These are phyloP conservation scores for Suricata suricatta DNA, from an alignment of 2,113 vertebrate species.

Conservation along the genomic window DNA sequence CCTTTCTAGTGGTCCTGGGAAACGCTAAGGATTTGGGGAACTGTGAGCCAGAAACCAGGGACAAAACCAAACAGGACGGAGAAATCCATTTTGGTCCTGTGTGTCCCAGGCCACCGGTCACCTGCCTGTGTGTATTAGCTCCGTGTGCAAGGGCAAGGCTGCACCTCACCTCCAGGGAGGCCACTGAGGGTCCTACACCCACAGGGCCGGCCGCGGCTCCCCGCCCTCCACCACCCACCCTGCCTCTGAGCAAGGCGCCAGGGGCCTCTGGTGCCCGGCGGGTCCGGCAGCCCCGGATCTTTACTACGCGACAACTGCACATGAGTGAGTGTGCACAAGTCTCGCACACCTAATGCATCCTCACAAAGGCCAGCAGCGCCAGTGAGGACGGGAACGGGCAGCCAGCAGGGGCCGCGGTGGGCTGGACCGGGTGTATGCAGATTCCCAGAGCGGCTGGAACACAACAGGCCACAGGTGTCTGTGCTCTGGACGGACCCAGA, in stretches of 20 bases:
- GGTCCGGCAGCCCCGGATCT: background rate
- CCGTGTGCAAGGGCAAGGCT: background rate
- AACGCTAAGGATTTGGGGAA: background rate
- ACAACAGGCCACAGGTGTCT: background rate
- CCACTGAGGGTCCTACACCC: accelerated
- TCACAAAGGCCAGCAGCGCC: background rate
- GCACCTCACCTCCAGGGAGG: background rate
- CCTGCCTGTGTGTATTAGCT: accelerated
- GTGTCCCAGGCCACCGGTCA: background rate
- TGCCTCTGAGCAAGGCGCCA: background rate
- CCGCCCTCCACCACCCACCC: too few relatives aligned
- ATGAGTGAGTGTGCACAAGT: background rate
- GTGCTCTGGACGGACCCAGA: background rate
- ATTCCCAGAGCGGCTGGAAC: background rate
- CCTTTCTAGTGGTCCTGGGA: too few relatives aligned
- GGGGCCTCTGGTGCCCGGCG: accelerated
- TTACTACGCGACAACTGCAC: background rate
- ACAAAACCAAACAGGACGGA: background rate
- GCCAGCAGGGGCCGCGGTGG: background rate
- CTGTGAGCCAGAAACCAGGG: background rate
- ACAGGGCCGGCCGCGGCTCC: background rate
- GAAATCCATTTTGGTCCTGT: accelerated
- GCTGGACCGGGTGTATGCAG: too few relatives aligned
- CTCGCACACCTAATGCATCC: background rate
- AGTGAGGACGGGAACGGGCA: accelerated